phyloP scores from a whole-genome alignment of 2,888 invertebrate genomes.

The Lycocerus yunnanus region DNA sequence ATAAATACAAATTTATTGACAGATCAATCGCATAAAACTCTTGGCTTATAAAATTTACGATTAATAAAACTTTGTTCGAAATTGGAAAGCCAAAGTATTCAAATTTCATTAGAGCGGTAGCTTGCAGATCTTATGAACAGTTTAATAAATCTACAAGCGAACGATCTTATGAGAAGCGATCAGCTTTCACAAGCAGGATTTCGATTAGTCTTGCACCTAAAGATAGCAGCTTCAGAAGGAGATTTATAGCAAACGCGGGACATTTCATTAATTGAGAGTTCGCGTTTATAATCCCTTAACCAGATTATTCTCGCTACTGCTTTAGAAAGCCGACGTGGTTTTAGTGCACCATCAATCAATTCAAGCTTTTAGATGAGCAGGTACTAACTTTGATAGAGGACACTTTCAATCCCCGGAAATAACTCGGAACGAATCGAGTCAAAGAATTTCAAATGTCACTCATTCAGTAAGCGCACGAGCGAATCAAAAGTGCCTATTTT shows the following conservation, averaged over 20 bases:
- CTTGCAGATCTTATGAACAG: constrained; percentile 12
- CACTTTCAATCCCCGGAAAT: constrained; percentile 23
- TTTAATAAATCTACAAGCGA: constrained; percentile 26
- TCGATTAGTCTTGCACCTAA: constrained; percentile 36
- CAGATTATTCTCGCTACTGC: constrained; percentile 38
- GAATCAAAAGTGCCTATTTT: constrained; percentile 21
- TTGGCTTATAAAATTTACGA: background rate
- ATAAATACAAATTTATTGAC: background rate
- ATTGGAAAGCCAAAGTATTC: background rate
- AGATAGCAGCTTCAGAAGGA: constrained; percentile 31
- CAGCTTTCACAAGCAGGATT: constrained; percentile 36
- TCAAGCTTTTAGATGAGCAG: constrained; percentile 33
- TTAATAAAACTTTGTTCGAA: constrained; percentile 2
- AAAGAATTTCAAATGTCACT: constrained; percentile 10
- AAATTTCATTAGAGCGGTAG: constrained; percentile 5
- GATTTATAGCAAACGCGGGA: constrained; percentile 41
- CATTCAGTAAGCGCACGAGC: constrained; percentile 5
- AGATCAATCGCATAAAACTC: background rate
- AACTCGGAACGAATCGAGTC: constrained; percentile 19
- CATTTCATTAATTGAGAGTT: constrained; percentile 44
- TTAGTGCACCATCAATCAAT: constrained; percentile 41
- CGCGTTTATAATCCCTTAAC: constrained; percentile 42
- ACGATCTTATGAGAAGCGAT: constrained; percentile 31
- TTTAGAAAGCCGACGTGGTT: constrained; percentile 35
- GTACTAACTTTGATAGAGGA: constrained; percentile 30